Evolutionary conservation across 2,888 invertebrate genomes (phyloP).

Genomic region (Standfussiana lucernea): DNA sequence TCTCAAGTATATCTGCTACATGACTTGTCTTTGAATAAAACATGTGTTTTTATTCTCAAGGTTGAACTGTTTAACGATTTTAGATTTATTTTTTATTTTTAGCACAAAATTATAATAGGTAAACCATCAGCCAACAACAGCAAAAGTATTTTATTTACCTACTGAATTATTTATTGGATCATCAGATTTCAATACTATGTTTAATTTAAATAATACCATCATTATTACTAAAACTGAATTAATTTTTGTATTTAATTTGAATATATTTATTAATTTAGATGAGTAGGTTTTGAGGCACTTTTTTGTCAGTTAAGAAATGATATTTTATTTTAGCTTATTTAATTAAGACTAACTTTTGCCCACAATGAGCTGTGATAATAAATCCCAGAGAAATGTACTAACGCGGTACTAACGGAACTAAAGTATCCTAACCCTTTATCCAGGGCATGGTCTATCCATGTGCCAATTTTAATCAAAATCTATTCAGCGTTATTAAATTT

Average conservation of each 20-base stretch:
- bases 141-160: not conserved
- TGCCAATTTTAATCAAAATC: not conserved
- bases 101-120: not conserved
- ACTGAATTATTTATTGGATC: not conserved
- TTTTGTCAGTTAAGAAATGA: not conserved
- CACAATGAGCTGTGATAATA: not conserved
- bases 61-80: not conserved
- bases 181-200: not conserved
- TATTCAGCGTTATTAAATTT: too few relatives aligned
- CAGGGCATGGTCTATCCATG: not conserved
- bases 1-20: not conserved
- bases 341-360: not conserved
- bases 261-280: too few relatives aligned
- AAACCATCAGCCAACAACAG: not conserved
- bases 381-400: not conserved
- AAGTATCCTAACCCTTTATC: not conserved
- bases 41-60: constrained; percentile 8
- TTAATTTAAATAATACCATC: not conserved
- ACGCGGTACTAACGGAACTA: not conserved
- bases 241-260: not conserved
- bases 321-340: not conserved
- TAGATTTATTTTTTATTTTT: not conserved
- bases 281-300: not conserved
- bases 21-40: not conserved
- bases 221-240: not conserved